Evolutionary conservation across 2,113 vertebrate species (phyloP).

Genomic region (Aldabrachelys gigantea): DNA sequence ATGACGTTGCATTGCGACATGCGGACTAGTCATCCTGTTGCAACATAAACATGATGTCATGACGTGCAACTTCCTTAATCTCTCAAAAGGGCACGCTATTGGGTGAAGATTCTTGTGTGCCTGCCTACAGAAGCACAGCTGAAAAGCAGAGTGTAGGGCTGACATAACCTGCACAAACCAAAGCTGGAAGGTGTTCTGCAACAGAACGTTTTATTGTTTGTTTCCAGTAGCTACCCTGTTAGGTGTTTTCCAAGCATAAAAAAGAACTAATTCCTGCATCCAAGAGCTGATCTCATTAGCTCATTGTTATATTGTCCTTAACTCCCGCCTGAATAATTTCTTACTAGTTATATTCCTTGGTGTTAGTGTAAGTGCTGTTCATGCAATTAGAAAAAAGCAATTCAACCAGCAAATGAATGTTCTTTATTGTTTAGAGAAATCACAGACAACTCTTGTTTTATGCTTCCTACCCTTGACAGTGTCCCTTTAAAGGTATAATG

Average conservation of each 20-base stretch:
- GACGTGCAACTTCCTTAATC: rapidly evolving
- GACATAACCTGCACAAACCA: rapidly evolving
- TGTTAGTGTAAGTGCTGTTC: not conserved
- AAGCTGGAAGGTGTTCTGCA: not conserved
- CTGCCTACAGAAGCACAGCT: not conserved
- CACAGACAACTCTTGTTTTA: not conserved
- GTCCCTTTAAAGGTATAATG: not conserved
- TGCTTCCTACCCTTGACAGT: not conserved
- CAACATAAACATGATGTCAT: rapidly evolving
- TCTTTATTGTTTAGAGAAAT: not conserved
- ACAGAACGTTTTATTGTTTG: not conserved
- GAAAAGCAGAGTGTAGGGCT: rapidly evolving
- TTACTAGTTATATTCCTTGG: not conserved
- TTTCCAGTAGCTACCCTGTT: rapidly evolving
- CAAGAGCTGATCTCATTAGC: not conserved
- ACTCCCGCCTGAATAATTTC: not conserved
- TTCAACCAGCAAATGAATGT: not conserved
- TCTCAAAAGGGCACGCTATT: not conserved
- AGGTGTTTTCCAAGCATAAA: not conserved
- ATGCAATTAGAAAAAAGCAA: not conserved
- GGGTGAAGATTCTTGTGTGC: not conserved
- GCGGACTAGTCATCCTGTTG: rapidly evolving
- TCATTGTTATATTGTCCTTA: not conserved
- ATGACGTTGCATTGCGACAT: not conserved
- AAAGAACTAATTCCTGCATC: not conserved